Evolutionary conservation across 1,140 invertebrate genomes (phyloP).

Genomic region (Mycetomoellerius zeteki): DNA sequence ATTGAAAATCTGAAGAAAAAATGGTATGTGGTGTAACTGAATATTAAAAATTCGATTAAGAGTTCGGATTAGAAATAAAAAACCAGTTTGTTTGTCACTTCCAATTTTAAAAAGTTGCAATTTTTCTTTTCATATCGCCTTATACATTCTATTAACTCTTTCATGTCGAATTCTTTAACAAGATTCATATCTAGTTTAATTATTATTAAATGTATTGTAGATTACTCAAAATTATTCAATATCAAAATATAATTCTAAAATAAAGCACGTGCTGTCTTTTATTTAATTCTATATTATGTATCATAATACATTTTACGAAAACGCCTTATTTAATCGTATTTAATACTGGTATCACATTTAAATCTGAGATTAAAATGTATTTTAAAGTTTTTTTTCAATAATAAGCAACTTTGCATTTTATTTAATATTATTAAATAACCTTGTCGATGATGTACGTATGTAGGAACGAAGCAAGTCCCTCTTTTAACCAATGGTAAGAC

Average conservation of each 20-base stretch:
- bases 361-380: no score
- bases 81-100: not conserved
- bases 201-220: no score
- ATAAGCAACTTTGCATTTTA: no score
- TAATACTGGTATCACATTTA: no score
- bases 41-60: not conserved
- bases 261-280: no score
- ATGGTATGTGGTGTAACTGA: not conserved
- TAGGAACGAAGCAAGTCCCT: not conserved
- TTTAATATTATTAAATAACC: not conserved
- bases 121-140: not conserved
- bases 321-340: no score
- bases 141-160: not conserved
- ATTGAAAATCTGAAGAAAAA: constrained; percentile 13
- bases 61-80: not conserved
- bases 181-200: no score
- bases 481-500: not conserved
- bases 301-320: no score
- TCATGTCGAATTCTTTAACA: not conserved
- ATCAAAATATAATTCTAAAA: no score
- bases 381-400: no score
- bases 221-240: no score
- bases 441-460: not conserved
- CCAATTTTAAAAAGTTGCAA: not conserved
- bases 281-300: no score